Conservation (phyloP, 2,888 invertebrate species). For the Gymnosoma rotundatum region DNA sequence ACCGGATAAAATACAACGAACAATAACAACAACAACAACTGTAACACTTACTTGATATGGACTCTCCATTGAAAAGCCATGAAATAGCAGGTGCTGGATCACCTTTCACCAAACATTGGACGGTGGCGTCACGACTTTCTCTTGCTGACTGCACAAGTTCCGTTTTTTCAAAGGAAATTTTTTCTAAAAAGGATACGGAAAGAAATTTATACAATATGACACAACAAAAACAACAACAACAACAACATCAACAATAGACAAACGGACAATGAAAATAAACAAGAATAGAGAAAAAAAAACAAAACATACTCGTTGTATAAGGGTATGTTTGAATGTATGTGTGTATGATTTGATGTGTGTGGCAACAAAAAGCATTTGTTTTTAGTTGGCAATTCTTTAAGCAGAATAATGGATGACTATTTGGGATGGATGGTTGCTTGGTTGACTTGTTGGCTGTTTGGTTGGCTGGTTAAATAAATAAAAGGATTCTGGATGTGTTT, state of each 20-base stretch:
- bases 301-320: constrained; percentile 7
- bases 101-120: constrained; percentile 81
- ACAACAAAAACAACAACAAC: not conserved
- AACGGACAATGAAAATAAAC: constrained; percentile 45
- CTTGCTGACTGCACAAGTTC: constrained; percentile 83
- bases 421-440: constrained; percentile 50
- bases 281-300: constrained; percentile 4
- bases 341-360: not conserved
- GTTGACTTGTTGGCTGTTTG: constrained; percentile 36
- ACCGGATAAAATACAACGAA: constrained; percentile 11
- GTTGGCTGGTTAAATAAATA: constrained; percentile 53
- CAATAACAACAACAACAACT: constrained; percentile 26
- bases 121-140: constrained; percentile 83
- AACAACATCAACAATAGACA: constrained; percentile 18
- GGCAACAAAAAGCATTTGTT: not conserved
- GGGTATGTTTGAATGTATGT: not conserved
- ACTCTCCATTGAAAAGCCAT: constrained; percentile 82
- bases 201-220: constrained; percentile 47
- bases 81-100: constrained; percentile 82
- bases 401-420: constrained; percentile 53
- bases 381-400: constrained; percentile 46
- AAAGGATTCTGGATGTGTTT: constrained; percentile 23
- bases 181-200: constrained; percentile 82
- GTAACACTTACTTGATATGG: constrained; percentile 79
- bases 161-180: constrained; percentile 84